Evolutionary conservation across 1,140 invertebrate species (phyloP).

Genomic region (Drosophila repleta): DNA sequence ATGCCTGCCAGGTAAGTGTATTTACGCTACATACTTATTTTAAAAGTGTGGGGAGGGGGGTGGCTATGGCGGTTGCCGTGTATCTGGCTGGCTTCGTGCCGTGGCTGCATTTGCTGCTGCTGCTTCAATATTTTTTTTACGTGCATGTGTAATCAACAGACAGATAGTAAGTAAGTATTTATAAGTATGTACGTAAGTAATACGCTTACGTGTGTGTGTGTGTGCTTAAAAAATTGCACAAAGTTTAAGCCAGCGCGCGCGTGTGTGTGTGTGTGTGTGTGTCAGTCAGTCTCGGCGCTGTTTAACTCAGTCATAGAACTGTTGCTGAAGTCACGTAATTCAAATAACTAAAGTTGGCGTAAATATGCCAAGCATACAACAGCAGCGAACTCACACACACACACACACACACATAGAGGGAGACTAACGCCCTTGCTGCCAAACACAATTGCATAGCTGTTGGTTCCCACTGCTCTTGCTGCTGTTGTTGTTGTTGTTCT

Average conservation of each 20-base stretch:
- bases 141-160: slow-evolving; percentile 77
- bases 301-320: slow-evolving; percentile 73
- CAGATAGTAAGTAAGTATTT: slow-evolving; percentile 50
- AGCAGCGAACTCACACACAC: slow-evolving; percentile 24
- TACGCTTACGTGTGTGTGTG: slow-evolving; percentile 40
- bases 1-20: background rate
- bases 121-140: slow-evolving; percentile 62
- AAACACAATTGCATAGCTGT: slow-evolving; percentile 69
- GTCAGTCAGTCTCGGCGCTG: slow-evolving; percentile 36
- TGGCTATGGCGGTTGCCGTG: background rate
- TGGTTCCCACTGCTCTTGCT: slow-evolving; percentile 36
- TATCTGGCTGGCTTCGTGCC: slow-evolving; percentile 28
- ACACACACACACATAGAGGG: slow-evolving; percentile 21
- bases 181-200: slow-evolving; percentile 70
- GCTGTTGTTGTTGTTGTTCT: slow-evolving; percentile 23
- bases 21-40: background rate
- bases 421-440: slow-evolving; percentile 54
- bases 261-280: slow-evolving; percentile 29
- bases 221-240: slow-evolving; percentile 52
- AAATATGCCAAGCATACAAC: slow-evolving; percentile 74
- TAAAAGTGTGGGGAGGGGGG: background rate
- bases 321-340: slow-evolving; percentile 81
- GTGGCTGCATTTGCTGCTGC: slow-evolving; percentile 40
- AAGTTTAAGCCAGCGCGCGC: slow-evolving; percentile 42
- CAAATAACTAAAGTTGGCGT: slow-evolving; percentile 82